Evolutionary conservation across 2,797 vertebrate species (phyloP), one percentile per base, ranked within the genome.

Genomic region (Melanotaenia trifasciata): DNA sequence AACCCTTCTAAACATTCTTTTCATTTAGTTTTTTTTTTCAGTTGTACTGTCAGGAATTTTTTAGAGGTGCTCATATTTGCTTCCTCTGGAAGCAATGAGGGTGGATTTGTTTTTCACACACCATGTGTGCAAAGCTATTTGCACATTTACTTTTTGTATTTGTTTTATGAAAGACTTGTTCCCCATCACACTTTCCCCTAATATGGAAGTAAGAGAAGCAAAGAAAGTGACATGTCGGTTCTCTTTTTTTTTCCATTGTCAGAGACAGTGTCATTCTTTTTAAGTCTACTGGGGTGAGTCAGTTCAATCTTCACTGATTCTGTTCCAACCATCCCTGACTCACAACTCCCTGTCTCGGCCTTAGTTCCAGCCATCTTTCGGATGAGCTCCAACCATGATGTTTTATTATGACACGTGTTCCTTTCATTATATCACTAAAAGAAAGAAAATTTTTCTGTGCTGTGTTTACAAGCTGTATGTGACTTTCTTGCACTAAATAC

Each of bases 281-380:
- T 26, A 78, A 30, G 28, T 57, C 54, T 38, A 40, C n/a, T 26
- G 58, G 26, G 58, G 33, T 76, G 76, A 86, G n/a, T 89, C 81
- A 83, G 12, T 58, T 68, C 26, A 67, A 54, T 62, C 38, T 64
- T 68, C 4, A 58, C 22, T 59, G 24, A 4, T 0, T 70, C 57
- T 66, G 20, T 59, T 76, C 73, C 36, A 65, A 62, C 3, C 0
- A 9, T 59, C 45, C 51, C 40, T 84, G 72, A 85, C 58, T 88
- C 84, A 76, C 0, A 4, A 20, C 18, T 11, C 43, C 18, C 26
- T 9, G 3, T 65, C 47, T 58, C 20, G 14, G 6, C 43, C 36
- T 72, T 67, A 20, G 62, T 58, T 32, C 32, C 47, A 60, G 64
- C 18, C 13, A 60, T 40, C 28, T 51, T 36, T 50, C 26, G 20